Percentiles rank a stretch among this genome's conserved stretches.
Conservation (phyloP, 2,113 vertebrate species). For the Plecturocebus donacophilus region DNA sequence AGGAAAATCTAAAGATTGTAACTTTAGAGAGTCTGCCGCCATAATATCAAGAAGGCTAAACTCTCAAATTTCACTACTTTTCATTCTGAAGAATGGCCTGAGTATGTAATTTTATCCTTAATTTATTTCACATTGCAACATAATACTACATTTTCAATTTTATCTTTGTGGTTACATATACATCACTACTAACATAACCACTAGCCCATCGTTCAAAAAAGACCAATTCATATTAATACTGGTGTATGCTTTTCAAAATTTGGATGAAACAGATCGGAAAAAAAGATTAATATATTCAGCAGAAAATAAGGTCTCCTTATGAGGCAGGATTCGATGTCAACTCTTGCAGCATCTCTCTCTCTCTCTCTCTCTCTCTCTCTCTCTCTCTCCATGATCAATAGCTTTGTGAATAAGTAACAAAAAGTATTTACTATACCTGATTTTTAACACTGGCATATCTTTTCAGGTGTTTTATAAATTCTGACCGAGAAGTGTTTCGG, state of each 20-base stretch:
- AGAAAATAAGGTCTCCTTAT: constrained; percentile 85
- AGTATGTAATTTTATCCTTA: not conserved
- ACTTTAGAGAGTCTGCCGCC: not conserved
- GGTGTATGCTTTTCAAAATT: constrained; percentile 78
- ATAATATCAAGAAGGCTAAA: not conserved
- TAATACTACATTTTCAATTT: constrained; percentile 37
- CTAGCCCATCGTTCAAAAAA: constrained; percentile 78
- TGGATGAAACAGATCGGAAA: constrained; percentile 61
- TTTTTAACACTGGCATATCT: constrained; percentile 88
- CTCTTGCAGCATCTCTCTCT: constrained; percentile 70
- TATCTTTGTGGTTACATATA: not conserved
- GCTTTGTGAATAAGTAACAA: constrained; percentile 67
- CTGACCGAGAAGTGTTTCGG: constrained; percentile 91
- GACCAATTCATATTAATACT: constrained; percentile 87
- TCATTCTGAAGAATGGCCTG: not conserved
- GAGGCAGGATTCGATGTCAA: constrained; percentile 79
- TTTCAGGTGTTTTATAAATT: constrained; percentile 97
- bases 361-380: not conserved
- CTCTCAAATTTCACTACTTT: constrained; percentile 14
- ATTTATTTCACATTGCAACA: constrained; percentile 55
- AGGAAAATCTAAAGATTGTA: constrained; percentile 26
- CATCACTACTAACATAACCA: constrained; percentile 48
- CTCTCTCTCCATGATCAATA: constrained; percentile 69
- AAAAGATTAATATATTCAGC: constrained; percentile 84
- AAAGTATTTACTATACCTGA: constrained; percentile 83